Base-by-base conservation (phyloP, 2,113 vertebrate species). In the Rhodinocichla rosea region DNA sequence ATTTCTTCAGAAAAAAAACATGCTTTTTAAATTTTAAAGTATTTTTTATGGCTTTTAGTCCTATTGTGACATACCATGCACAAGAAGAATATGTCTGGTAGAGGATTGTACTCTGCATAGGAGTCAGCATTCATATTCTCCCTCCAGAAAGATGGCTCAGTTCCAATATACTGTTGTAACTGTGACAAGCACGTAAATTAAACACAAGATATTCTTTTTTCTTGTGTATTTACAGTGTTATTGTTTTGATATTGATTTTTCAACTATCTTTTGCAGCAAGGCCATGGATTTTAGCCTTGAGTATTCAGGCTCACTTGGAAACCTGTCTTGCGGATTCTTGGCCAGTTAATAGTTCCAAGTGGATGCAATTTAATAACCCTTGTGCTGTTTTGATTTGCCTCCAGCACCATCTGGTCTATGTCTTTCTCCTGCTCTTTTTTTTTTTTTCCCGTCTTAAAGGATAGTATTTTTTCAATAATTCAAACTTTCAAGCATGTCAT, bases 351-450 rank as follows among this genome's bases (percentile, higher is more conserved):
- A 57, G 69, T 77, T 96, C 69, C 87, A 89, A 94, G 75, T 83
- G 71, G 85, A 96, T 95, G 83, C 90, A 95, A 63, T 97, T 91
- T 93, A 94, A 92, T 96, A 93, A 95, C 71, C 65, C 37, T 90
- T 90, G 60, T 22, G 50, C 78, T 92, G 62, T 93, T 96, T 96
- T 73, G 53, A 60, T 96, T 96, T 89, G n/a, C 69, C 26, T 92
- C 70, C 63, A 44, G 71, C 37, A 68, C 56, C 80, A 94, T 95
- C 83, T 96, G 95, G 74, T 90, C 47, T 96, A 10, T 16, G 24
- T 92, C 59, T 87, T 67, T 62, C 60, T 70, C 13, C 37, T 76
- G 40, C 9, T 83, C 76, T 24, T 55, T 55, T 32, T 82, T 56
- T 80, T 55, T 52, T 64, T 44, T 28, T 3, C 4, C 75, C 79